Base-by-base conservation (phyloP, 2,797 vertebrate genomes). In the Phalloptychus januarius region DNA sequence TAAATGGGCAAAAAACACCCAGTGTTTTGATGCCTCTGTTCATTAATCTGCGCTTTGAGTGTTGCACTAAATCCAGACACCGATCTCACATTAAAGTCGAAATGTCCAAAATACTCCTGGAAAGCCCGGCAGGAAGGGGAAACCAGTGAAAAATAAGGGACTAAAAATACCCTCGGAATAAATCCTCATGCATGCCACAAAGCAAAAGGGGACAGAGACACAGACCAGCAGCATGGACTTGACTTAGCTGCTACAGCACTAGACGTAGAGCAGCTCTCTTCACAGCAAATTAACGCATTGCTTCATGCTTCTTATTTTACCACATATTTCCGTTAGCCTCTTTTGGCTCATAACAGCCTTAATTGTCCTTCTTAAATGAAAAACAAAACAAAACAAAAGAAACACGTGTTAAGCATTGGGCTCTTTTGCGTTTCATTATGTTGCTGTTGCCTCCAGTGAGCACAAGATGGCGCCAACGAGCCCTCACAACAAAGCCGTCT, bases 391-490 rank as follows among this genome's bases (percentile, higher is more conserved):
- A 44, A 44, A 44, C 10, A 46, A 15, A 18, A 20, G 7, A 18
- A 69, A 45, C 38, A 25, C 36, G 2, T 67, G 36, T 25, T 36
- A 0, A 40, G 12, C 7, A 1, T 6, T 31, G 18, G 46, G 44
- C 44, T 79, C 20, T 42, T 44, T 44, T 46, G 7, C 28, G 28
- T 44, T 5, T 36, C 40, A 4, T 48, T 50, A 50, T 7, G 28
- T 38, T 4, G 74, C 88, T 20, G 8, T 44, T 85, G 11, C 72
- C 73, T 71, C 3, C 31, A 46, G 4, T 61, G 40, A 75, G 40
- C 93, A 91, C 77, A 77, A 91, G 91, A 82, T 86, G 90, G 90
- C 52, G 46, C 76, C 82, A 87, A 76, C 54, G 44, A 78, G 23
- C 76, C 67, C 86, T 81, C 78, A 48, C 56, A 40, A 11, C 33